phyloP scores from a whole-genome alignment of 1,140 invertebrate genomes.

The Cyclargus thomasi region DNA sequence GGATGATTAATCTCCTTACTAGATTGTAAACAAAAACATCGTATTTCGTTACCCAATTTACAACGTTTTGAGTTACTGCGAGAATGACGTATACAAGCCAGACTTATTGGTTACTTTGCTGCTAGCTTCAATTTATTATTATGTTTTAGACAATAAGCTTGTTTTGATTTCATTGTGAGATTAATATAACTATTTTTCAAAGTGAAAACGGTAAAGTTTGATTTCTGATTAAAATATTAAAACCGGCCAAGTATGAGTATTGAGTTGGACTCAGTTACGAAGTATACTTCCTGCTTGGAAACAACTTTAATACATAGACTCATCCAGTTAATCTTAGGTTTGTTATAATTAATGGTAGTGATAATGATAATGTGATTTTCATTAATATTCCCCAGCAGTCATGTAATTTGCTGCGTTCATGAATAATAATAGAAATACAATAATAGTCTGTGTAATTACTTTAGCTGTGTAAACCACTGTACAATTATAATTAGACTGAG shows the following conservation, averaged over 20 bases:
- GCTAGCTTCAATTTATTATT: too few species aligned
- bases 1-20: not conserved
- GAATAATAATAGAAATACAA: conserved; percentile 8
- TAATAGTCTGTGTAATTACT: not conserved
- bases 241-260: too few species aligned
- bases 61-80: not conserved
- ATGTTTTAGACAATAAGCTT: too few species aligned
- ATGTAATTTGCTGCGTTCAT: not conserved
- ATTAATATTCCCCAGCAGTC: not conserved
- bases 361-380: not conserved
- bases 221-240: too few species aligned
- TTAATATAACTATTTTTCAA: too few species aligned
- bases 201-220: too few species aligned
- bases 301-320: too few species aligned
- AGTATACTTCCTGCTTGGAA: too few species aligned
- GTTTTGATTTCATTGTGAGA: too few species aligned
- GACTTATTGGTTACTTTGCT: not conserved
- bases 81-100: not conserved
- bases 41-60: conserved; percentile 4
- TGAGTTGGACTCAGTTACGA: too few species aligned
- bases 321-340: too few species aligned
- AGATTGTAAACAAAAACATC: conserved; percentile 1
- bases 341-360: too few species aligned
- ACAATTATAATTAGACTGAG: not conserved
- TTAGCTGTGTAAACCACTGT: not conserved